Evolutionary conservation across 2,888 invertebrate genomes (phyloP), one percentile per base, ranked within the genome.

Genomic region (Tigriopus californicus): DNA sequence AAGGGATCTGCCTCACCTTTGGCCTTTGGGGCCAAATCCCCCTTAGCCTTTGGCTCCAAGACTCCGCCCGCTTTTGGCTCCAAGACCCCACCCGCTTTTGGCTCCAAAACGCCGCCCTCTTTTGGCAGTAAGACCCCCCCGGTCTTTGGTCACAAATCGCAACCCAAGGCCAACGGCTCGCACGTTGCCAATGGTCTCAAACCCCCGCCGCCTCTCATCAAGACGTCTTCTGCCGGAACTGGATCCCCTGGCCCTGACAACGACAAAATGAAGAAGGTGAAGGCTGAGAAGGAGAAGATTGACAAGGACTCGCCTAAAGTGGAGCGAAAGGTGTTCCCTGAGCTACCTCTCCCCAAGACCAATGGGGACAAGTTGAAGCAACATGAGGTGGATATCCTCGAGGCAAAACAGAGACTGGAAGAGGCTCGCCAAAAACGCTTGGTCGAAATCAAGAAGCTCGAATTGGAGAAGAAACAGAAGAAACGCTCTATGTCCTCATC

Each of bases 281-380:
- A 18, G 2, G 24, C 11, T 13, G 47, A 22, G n/a, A 18, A 47
- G 11, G 47, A 47, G 18, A 44, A 44, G 44, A 15, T 44, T 44
- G n/a, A n/a, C n/a, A n/a, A n/a, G 6, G 47, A 10, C 22, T 13
- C 47, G n/a, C 18, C 22, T 10, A 47, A 20, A 11, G 47, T 20
- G 6, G 20, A 22, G n/a, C 10, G 13, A 8, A 54, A 54, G 18
- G 15, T 41, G 15, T 54, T 40, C 41, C 54, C 54, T 11, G 54
- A 54, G 10, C 12, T 54, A 54, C 54, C 54, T 13, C 40, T 54
- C 6, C 41, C 54, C 24, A 15, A 40, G 15, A 40, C 54, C 2
- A 22, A 49, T 20, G 54, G 54, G 15, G 54, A 54, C 15, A 54
- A 54, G 41, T 15, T 40, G 12, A 25, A 41, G 15, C 54, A 54